Base-by-base conservation (phyloP, 2,797 vertebrate genomes). In the Sebastes cheni region DNA sequence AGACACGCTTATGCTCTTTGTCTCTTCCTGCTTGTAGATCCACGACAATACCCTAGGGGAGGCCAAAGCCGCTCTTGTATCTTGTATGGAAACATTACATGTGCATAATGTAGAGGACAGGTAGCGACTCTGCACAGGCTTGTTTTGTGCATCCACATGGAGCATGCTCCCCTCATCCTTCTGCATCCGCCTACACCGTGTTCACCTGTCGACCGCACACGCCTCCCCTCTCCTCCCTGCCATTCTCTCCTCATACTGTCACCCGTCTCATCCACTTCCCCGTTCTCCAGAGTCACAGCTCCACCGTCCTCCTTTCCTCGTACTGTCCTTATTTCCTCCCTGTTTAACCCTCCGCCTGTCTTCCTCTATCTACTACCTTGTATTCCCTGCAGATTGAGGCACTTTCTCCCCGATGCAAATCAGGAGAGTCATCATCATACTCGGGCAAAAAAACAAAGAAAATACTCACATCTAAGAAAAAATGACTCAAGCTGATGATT, bases 31-130 rank as follows among this genome's bases (percentile, higher is more conserved):
- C 79, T 78, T 89, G 75, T 77, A 85, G 75, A 81, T 79, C 79
- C 79, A 67, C 14, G 10, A 86, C 79, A 83, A 82, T 77, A 74
- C 86, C 82, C 70, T 2, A 25, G 79, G 72, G 86, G 62, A 81
- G 54, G 64, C 74, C 66, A 72, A 71, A 83, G 58, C 77, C 66
- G 77, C 52, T 61, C 77, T 67, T 73, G 83, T 74, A 84, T 86
- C 77, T 67, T 73, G 83, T 74, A 84, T 86, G 75, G 81, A 82
- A 75, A 84, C 69, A 79, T 89, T 88, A 88, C 82, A 82, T 81
- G 80, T 73, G 80, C 87, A 85, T 82, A 72, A 91, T 86, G 78
- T 65, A 76, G 83, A 83, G 76, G 84, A 79, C 81, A 80, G 81
- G 73, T 65, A 76, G 64, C 25, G 65, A 61, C 77, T 72, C 34